Conservation (phyloP, 1,140 invertebrate genomes). For the Drosophila kurseongensis region DNA sequence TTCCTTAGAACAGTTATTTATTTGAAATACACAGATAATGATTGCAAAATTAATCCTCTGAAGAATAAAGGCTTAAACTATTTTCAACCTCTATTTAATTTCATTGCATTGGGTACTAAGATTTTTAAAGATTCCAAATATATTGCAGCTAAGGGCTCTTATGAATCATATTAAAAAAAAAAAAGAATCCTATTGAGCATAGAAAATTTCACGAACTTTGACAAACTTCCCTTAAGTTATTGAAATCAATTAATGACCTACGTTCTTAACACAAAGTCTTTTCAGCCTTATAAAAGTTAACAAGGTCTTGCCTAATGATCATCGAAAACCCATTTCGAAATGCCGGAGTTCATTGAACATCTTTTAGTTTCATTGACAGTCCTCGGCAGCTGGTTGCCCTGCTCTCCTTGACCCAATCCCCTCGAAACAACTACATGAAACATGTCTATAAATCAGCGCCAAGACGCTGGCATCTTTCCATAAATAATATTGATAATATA, state of each 20-base stretch:
- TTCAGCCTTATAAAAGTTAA: conserved; percentile 4
- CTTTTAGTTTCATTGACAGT: conserved; percentile 16
- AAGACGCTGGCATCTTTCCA: conserved; percentile 57
- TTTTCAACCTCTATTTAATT: too few relatives aligned
- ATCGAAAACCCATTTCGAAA: conserved; percentile 20
- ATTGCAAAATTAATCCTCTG: too few relatives aligned
- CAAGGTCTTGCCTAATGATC: conserved; percentile 5
- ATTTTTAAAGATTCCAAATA: too few relatives aligned
- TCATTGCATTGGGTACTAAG: too few relatives aligned
- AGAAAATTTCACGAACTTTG: too few relatives aligned
- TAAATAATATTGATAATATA: conserved; percentile 66
- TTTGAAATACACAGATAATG: too few relatives aligned
- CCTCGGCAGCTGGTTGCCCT: conserved; percentile 34
- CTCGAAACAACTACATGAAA: conserved; percentile 11
- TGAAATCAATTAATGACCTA: background rate
- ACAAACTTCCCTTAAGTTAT: background rate
- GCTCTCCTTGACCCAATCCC: conserved; percentile 69
- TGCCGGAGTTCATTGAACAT: conserved; percentile 31
- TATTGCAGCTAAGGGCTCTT: too few relatives aligned
- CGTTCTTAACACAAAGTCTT: background rate
- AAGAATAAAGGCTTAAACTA: too few relatives aligned
- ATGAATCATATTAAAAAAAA: too few relatives aligned
- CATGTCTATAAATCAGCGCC: conserved; percentile 69
- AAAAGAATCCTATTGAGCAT: too few relatives aligned
- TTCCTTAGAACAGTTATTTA: too few relatives aligned